Percentiles rank a stretch among this genome's conserved stretches.
phyloP scores from a whole-genome alignment of 2,888 invertebrate species.

The Nycteola revayana region DNA sequence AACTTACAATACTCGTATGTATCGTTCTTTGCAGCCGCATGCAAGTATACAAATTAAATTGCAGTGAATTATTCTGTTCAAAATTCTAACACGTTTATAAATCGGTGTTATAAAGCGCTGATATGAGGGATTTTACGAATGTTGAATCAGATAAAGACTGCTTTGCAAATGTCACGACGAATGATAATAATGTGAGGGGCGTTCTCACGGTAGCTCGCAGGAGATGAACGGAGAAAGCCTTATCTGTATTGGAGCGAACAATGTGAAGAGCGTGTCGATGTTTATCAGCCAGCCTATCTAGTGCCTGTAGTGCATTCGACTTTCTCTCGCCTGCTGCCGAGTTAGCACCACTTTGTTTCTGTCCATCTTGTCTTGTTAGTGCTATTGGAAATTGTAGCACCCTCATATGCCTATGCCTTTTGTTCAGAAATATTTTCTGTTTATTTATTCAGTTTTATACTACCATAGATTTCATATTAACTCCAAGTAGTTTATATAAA shows the following conservation, averaged over 20 bases:
- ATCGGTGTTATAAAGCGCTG: slow-evolving; percentile 13
- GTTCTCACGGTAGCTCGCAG: slow-evolving; percentile 75
- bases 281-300: slow-evolving; percentile 66
- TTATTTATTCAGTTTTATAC: too few species aligned
- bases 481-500: too few species aligned
- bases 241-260: slow-evolving; percentile 76
- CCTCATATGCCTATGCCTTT: too few species aligned
- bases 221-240: slow-evolving; percentile 70
- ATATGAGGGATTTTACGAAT: slow-evolving; percentile 42
- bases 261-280: slow-evolving; percentile 75
- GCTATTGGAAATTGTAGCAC: slow-evolving; percentile 39
- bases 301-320: slow-evolving; percentile 62
- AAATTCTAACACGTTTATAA: too few species aligned
- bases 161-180: slow-evolving; percentile 59
- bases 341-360: slow-evolving; percentile 56
- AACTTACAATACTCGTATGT: too few species aligned
- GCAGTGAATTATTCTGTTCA: too few species aligned
- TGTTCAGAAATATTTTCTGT: too few species aligned
- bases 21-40: too few species aligned
- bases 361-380: slow-evolving; percentile 53
- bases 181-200: slow-evolving; percentile 50
- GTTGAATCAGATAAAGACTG: slow-evolving; percentile 44
- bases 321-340: slow-evolving; percentile 58
- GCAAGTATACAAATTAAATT: too few species aligned
- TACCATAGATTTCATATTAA: too few species aligned